A percentile compares a stretch with the other conserved stretches of the same genome.
Conservation (phyloP, 2,113 vertebrate genomes). For the Tamias sibiricus region DNA sequence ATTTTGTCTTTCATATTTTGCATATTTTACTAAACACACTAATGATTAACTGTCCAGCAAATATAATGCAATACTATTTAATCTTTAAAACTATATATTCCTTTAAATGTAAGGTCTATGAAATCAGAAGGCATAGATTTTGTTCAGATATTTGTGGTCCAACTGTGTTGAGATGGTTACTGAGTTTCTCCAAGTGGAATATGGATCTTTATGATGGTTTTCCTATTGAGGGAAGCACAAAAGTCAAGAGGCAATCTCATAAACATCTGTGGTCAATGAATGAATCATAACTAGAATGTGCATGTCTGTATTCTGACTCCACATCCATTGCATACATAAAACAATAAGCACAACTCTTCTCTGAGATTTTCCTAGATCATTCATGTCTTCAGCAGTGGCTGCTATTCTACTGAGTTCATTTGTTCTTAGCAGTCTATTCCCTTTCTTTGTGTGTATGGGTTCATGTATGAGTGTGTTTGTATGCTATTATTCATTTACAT, state of each 20-base stretch:
- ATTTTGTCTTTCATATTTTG: not conserved
- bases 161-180: not conserved
- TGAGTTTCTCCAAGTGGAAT: not conserved
- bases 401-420: not conserved
- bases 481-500: accelerated
- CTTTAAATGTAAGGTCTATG: not conserved
- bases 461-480: not conserved
- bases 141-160: not conserved
- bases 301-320: not conserved
- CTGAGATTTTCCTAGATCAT: not conserved
- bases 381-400: accelerated
- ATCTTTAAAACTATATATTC: not conserved
- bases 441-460: not conserved
- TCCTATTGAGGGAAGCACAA: accelerated
- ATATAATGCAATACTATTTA: not conserved
- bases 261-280: too few relatives aligned
- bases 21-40: not conserved
- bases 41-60: too few relatives aligned
- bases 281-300: accelerated
- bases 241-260: not conserved
- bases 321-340: too few relatives aligned
- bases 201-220: too few relatives aligned
- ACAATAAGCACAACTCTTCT: not conserved
- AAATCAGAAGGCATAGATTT: not conserved
- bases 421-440: not conserved